phyloP scores from a whole-genome alignment of 2,113 vertebrate species.

The Paramisgurnus dabryanus region DNA sequence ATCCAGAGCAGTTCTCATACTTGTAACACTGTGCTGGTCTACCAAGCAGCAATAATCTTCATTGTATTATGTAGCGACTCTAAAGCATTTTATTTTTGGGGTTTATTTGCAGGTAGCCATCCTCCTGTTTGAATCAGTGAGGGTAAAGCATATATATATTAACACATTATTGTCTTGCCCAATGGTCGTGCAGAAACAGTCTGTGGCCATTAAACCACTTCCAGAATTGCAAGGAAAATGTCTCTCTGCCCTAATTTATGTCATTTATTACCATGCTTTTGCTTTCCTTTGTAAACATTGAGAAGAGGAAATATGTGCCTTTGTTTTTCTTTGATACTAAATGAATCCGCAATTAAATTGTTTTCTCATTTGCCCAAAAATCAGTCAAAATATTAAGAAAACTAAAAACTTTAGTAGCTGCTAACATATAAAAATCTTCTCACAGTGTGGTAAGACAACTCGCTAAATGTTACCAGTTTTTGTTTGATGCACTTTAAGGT shows the following conservation, averaged over 20 bases:
- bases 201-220: not conserved
- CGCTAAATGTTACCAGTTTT: constrained; percentile 62
- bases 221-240: not conserved
- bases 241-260: not conserved
- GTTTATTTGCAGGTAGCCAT: constrained; percentile 15
- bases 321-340: constrained; percentile 34
- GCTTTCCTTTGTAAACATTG: not conserved
- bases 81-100: constrained; percentile 47
- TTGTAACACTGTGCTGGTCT: constrained; percentile 64
- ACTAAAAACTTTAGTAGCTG: constrained; percentile 9
- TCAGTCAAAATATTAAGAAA: not conserved
- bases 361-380: not conserved
- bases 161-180: not conserved
- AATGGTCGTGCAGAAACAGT: constrained; percentile 12
- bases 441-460: not conserved
- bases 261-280: not conserved
- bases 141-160: not conserved
- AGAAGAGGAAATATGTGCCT: constrained; percentile 24
- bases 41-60: constrained; percentile 74
- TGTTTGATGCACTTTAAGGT: constrained; percentile 74
- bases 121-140: constrained; percentile 2
- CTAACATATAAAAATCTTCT: constrained; percentile 5
- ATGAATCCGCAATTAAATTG: not conserved
- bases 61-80: constrained; percentile 57
- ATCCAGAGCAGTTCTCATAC: constrained; percentile 42